These are phyloP conservation scores for Archips crataeganus DNA, from an alignment of 2,888 invertebrate genomes.

Conservation along the genomic window DNA sequence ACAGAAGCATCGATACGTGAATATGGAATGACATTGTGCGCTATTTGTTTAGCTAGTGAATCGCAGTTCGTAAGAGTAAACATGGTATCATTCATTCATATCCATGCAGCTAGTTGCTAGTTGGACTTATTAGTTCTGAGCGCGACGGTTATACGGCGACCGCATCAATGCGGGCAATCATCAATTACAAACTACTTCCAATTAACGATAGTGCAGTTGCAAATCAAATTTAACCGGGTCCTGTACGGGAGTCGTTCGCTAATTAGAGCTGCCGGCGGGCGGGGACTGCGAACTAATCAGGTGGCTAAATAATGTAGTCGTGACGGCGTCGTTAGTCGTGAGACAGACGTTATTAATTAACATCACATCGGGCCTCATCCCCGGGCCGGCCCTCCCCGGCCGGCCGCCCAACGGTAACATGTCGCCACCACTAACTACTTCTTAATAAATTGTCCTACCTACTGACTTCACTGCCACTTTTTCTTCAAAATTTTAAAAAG, in stretches of 20 bases:
- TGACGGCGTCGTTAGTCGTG: slow-evolving; percentile 82
- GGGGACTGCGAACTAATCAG: slow-evolving; percentile 81
- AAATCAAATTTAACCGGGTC: slow-evolving; percentile 77
- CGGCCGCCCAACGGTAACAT: slow-evolving; percentile 47
- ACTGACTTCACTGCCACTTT: neutral
- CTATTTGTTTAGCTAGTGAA: slow-evolving; percentile 71
- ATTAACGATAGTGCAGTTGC: slow-evolving; percentile 80
- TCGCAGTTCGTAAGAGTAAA: slow-evolving; percentile 63
- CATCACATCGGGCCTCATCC: slow-evolving; percentile 70
- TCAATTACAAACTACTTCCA: slow-evolving; percentile 76
- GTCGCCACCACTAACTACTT: slow-evolving; percentile 3
- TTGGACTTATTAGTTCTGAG: slow-evolving; percentile 15
- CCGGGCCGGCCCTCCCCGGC: slow-evolving; percentile 46
- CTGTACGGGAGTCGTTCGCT: slow-evolving; percentile 69
- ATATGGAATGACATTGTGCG: slow-evolving; percentile 56
- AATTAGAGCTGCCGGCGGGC: slow-evolving; percentile 80
- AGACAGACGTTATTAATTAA: slow-evolving; percentile 85
- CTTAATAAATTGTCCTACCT: neutral
- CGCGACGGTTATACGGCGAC: slow-evolving; percentile 38
- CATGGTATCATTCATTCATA: slow-evolving; percentile 45
- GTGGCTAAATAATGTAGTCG: slow-evolving; percentile 84
- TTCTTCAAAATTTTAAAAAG: neutral
- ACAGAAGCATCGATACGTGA: slow-evolving; percentile 60
- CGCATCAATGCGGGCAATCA: slow-evolving; percentile 64
- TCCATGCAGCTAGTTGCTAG: neutral